A percentile compares a stretch with the other conserved stretches of the same genome.
Evolutionary conservation across 2,888 invertebrate species (phyloP).

Genomic region (Tenthredo distinguenda): DNA sequence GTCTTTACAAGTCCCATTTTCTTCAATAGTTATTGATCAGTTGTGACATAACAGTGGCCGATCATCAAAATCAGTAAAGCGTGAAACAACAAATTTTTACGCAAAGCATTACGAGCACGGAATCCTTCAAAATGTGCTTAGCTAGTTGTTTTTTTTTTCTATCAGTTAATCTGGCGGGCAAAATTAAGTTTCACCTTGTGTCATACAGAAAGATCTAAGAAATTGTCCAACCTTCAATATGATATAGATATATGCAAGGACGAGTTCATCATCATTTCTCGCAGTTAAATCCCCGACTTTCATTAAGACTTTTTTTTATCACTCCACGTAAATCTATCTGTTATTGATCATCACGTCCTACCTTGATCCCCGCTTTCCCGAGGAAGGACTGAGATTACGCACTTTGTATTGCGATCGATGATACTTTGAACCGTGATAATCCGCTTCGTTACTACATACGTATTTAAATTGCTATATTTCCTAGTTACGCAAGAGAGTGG

Average conservation of each 20-base stretch:
- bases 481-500: not conserved
- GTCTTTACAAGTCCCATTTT: not conserved
- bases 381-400: not conserved
- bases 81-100: not conserved
- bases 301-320: not conserved
- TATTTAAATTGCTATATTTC: not conserved
- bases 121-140: not conserved
- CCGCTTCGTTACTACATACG: not conserved
- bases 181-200: not conserved
- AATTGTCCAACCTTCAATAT: not conserved
- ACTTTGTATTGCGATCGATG: not conserved
- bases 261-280: not conserved
- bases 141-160: not conserved
- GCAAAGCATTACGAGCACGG: not conserved
- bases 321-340: not conserved
- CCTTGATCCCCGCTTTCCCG: not conserved
- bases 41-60: not conserved
- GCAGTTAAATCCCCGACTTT: not conserved
- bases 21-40: not conserved
- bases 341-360: not conserved
- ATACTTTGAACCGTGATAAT: not conserved
- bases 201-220: not conserved
- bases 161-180: not conserved
- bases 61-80: not conserved
- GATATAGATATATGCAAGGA: not conserved